Evolutionary conservation across 2,797 vertebrate genomes (phyloP).

Genomic region (Botia kubotai): DNA sequence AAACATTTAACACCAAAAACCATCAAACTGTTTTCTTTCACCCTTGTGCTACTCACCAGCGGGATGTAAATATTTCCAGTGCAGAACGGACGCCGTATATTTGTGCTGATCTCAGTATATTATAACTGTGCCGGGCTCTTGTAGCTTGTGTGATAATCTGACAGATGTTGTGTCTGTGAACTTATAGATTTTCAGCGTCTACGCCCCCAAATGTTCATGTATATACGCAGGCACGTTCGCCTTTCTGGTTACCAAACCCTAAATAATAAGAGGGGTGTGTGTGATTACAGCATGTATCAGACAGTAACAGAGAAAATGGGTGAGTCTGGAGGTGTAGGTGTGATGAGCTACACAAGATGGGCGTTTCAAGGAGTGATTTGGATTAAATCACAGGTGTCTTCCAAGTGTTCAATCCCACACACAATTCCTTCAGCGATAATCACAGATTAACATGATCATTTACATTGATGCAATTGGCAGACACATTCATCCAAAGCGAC

Average conservation of each 20-base stretch:
- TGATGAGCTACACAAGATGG: not conserved
- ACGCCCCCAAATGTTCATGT: conserved; percentile 15
- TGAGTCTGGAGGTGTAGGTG: conserved; percentile 45
- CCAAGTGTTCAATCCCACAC: not conserved
- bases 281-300: conserved; percentile 22
- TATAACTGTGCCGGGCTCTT: not conserved
- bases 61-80: not conserved
- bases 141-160: not conserved
- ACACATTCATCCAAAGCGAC: too few species aligned
- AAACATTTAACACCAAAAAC: not conserved
- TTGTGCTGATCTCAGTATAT: not conserved
- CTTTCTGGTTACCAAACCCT: conserved; percentile 18
- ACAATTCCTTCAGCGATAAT: not conserved
- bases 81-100: not conserved
- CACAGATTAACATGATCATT: not conserved
- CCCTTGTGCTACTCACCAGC: not conserved
- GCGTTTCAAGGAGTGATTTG: not conserved
- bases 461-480: too few species aligned
- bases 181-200: conserved; percentile 1
- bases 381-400: not conserved
- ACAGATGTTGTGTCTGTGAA: conserved; percentile 6
- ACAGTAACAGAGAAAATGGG: conserved; percentile 14
- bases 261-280: conserved; percentile 11
- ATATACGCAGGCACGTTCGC: not conserved
- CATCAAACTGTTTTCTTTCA: too few species aligned